Base-by-base conservation (phyloP, 2,797 vertebrate genomes). In the Anableps anableps region DNA sequence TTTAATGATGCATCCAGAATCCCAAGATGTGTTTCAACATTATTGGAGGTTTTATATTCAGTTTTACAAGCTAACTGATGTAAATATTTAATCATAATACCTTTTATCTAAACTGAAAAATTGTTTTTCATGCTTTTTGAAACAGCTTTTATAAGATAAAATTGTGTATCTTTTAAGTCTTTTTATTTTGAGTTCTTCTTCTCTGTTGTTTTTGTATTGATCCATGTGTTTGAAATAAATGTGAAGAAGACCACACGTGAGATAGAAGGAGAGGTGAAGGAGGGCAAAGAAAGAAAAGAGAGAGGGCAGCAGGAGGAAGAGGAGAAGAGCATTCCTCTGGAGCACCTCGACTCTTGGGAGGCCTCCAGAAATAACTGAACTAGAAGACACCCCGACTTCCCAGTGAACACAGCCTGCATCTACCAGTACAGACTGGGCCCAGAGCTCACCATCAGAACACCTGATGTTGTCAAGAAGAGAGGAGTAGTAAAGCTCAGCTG, bases 331-430 rank as follows among this genome's bases (percentile, higher is more conserved):
- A 83, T 95, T 86, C 79, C 94, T 91, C 93, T 87, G 86, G 94
- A 94, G 92, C 53, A 86, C 87, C 74, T 81, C 10, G 29, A 92
- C 95, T 94, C 93, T 83, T 80, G 95, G 95, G 95, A 95, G 74
- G 77, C 70, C 60, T 90, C 94, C 95, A 90, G 90, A 94, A 96
- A 95, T 95, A 96, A 93, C 93, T 93, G 91, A 93, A 91, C 95
- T 95, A 91, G 87, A 93, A 94, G 92, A 87, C 89, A 88, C 88
- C 91, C 92, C 90, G 89, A 86, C 90, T 38, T 47, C 41, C 72
- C 72, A 50, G 47, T 50, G 36, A 50, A 51, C 19, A 68, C 36
- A 91, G 88, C 88, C 83, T 83, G 77, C 77, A 71, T 79, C 90
- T 83, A 74, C 80, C 85, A 82, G 71, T 43, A 81, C 77, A 80